Percentiles rank a stretch among this genome's conserved stretches.
These are phyloP conservation scores for Acanthosepion lycidas DNA, from an alignment of 2,888 invertebrate species.

Conservation along the genomic window DNA sequence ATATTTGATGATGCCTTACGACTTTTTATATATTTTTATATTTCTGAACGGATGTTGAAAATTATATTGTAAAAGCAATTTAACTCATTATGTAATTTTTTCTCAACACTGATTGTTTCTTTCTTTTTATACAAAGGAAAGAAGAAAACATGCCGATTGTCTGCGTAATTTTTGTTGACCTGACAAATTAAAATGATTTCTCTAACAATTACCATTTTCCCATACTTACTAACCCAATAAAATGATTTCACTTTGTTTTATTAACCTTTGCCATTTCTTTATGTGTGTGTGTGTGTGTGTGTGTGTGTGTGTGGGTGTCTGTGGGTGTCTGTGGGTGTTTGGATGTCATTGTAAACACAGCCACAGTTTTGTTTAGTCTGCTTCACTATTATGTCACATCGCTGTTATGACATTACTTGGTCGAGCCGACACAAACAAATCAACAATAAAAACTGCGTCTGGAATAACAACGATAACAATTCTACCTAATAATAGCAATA, in stretches of 20 bases:
- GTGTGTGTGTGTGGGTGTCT: neutral
- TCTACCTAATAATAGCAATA: neutral
- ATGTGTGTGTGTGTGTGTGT: too few species aligned
- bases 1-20: neutral
- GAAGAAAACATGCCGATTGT: neutral
- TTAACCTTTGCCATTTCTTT: neutral
- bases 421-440: neutral
- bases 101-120: neutral
- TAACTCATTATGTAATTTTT: neutral
- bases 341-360: neutral
- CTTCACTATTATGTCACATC: neutral
- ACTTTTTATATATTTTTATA: neutral
- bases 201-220: neutral
- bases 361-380: neutral
- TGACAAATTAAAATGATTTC: neutral
- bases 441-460: neutral
- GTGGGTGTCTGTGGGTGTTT: neutral
- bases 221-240: slow-evolving; percentile 23
- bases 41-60: neutral
- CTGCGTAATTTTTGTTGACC: neutral
- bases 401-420: neutral
- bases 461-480: neutral
- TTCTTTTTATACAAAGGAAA: neutral
- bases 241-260: slow-evolving; percentile 2
- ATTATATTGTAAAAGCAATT: neutral